Base-by-base conservation (phyloP, 1,140 invertebrate species). In the Polypedilum pembai region DNA sequence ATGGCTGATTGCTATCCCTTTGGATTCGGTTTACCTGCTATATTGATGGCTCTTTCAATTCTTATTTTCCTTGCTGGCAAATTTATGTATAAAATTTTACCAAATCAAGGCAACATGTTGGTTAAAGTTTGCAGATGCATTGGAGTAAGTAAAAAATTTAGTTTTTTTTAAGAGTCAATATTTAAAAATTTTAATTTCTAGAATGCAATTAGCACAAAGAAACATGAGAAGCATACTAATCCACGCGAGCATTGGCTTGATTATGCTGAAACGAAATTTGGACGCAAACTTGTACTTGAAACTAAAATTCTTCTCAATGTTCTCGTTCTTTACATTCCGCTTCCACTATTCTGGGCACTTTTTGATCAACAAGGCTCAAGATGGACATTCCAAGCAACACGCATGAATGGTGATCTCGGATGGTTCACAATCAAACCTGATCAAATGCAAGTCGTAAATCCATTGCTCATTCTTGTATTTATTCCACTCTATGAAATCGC, bases 11-110 rank as follows among this genome's bases (percentile, higher is more conserved):
- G 96, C 79, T 98, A 92, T 80, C 90, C 94, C 0, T 80, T 98
- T 74, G 95, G 96, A 0, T 99, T 98, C 83, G 92, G 94, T 2
- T 87, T 98, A 5, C 95, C 96, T 0, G 92, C 94, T 8, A 77
- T 92, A 73, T 84, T 97, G 0, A 95, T 97, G 94, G 79, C 93
- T 8, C 74, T 91, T 21, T 92, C 94, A 1, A 86, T 94, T 73
- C 1, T 69, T 3, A 69, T 69, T 20, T 69, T 69, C 65, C 15
- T 69, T 24, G 15, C 8, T 20, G 65, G 65, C 8, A 69, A 69
- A 24, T 69, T 69, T 69, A 5, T 69, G 7, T 69, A 69, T 7
- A 20, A 18, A 69, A 69, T 69, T 20, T 15, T 56, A 33, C 65
- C 65, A 69, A 24, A 10, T 21, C 65, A 69, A 10, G 65, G 65